Base-by-base conservation (phyloP, 92 coral and sea anemone species). In the Anthopleura xanthogrammica region DNA sequence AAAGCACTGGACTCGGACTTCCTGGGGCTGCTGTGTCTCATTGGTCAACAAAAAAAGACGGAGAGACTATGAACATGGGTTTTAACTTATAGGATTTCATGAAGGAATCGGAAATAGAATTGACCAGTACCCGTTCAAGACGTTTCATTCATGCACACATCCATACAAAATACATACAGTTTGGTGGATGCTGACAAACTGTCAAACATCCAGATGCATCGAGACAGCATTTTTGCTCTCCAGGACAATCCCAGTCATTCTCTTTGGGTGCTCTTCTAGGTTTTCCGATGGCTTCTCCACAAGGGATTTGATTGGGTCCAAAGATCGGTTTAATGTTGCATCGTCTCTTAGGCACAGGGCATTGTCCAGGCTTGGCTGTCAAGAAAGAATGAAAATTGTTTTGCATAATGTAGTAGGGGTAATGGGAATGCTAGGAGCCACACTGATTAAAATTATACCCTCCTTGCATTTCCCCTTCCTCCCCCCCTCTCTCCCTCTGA, bases 221-320 rank as follows among this genome's bases (percentile, higher is more conserved):
- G 41, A n/a, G 73, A 82, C 92, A 89, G 77, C 92, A 89, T 80
- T 82, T 89, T 77, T 87, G 84, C 85, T 89, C 86, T 43, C 92
- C 92, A 75, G 92, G 92, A 60, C 92, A 89, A 17, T 77, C 65
- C 72, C 88, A 89, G 79, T 89, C 92, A 54, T 89, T 80, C 73
- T 85, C 84, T 48, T 85, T 85, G 36, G 52, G 64, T 22, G 60
- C 54, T 57, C 86, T 58, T 52, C 77, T 77, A 42, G 54, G 11
- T 17, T 77, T 48, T 46, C 77, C 73, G 3, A 10, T 41, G 2
- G 80, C 40, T 42, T 82, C 82, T 75, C 92, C 89, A 58, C 92
- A 89, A 20, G 92, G 89, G 36, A 89, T 82, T 68, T 54, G 77
- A 22, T 77, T 66, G 43, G 72, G 78, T 19, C 81, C 71, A 0